phyloP scores from a whole-genome alignment of 2,113 vertebrate genomes.

The Vireo altiloquus region DNA sequence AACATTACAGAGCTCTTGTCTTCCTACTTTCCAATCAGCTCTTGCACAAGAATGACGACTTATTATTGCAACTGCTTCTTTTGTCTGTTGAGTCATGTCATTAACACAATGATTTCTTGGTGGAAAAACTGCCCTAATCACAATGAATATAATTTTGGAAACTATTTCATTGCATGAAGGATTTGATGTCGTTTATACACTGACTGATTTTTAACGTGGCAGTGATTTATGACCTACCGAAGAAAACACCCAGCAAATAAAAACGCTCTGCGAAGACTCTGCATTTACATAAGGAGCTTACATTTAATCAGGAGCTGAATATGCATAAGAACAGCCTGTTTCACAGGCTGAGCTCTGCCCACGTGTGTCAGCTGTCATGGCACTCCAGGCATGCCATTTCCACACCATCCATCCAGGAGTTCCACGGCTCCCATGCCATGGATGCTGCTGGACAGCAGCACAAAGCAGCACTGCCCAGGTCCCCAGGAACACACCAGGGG shows the following conservation, averaged over 20 bases:
- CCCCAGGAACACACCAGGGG: not conserved
- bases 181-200: not conserved
- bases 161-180: not conserved
- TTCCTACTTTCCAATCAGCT: not conserved
- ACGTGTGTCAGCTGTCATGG: not conserved
- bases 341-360: not conserved
- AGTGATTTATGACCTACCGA: not conserved
- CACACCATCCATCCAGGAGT: not conserved
- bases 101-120: not conserved
- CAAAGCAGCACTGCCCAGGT: not conserved
- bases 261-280: not conserved
- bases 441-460: not conserved
- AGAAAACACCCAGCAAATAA: not conserved
- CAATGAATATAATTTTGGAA: not conserved
- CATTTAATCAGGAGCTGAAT: not conserved
- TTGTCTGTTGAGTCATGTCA: not conserved
- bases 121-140: not conserved
- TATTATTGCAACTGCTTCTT: not conserved
- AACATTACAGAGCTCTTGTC: not conserved
- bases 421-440: not conserved
- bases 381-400: not conserved
- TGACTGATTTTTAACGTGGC: not conserved
- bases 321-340: not conserved
- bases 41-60: not conserved
- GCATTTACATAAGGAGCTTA: not conserved